Evolutionary conservation across 2,888 invertebrate genomes (phyloP).

Genomic region (Automeris io): DNA sequence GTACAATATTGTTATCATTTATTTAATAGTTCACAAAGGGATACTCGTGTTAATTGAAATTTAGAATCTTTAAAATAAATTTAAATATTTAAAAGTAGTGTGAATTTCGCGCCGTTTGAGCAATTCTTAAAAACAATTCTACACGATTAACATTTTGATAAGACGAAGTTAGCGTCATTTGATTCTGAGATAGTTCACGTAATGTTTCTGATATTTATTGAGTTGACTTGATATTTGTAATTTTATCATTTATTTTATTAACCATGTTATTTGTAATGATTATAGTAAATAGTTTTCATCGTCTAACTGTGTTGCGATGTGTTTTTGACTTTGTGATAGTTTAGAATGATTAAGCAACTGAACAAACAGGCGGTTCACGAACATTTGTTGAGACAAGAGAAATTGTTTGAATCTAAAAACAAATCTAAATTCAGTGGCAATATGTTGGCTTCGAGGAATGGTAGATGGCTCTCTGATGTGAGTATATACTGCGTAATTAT

Average conservation of each 20-base stretch:
- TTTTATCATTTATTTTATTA: constrained; percentile 1
- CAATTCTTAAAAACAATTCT: constrained; percentile 2
- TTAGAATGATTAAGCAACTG: constrained; percentile 52
- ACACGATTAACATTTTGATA: constrained; percentile 16
- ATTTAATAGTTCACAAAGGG: constrained; percentile 38
- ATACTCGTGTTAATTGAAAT: constrained; percentile 26
- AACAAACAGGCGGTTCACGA: constrained; percentile 54
- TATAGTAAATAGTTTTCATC: constrained; percentile 1
- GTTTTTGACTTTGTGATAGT: constrained; percentile 9
- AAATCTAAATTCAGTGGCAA: constrained; percentile 38
- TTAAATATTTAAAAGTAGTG: not conserved
- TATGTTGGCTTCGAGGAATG: constrained; percentile 49
- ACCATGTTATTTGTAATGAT: constrained; percentile 16
- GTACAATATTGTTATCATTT: no score
- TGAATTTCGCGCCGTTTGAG: constrained; percentile 5
- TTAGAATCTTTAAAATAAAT: not conserved
- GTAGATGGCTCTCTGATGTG: constrained; percentile 53
- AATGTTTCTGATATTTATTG: not conserved
- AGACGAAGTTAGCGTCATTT: not conserved
- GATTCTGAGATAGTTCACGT: not conserved
- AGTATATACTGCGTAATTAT: constrained; percentile 12
- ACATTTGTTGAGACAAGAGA: constrained; percentile 50
- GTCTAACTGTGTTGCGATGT: not conserved
- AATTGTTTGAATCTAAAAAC: constrained; percentile 35
- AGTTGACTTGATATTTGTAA: not conserved